phyloP scores from a whole-genome alignment of 2,113 vertebrate species.

The Peromyscus californicus region DNA sequence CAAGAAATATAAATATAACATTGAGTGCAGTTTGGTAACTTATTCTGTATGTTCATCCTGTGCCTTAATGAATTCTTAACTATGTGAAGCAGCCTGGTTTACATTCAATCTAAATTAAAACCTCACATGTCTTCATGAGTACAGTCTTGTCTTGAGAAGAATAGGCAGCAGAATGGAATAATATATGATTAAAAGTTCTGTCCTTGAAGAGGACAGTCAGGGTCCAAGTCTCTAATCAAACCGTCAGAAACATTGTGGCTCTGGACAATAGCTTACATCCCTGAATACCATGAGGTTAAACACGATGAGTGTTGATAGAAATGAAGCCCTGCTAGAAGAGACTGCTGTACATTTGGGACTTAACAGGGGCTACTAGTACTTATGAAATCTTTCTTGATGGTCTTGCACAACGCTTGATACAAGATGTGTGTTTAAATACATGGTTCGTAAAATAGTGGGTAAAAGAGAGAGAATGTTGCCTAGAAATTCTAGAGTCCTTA shows the following conservation, averaged over 20 bases:
- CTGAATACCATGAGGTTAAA: not conserved
- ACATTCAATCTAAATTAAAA: slow-evolving; percentile 3
- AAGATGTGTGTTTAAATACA: not conserved
- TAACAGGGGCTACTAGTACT: not conserved
- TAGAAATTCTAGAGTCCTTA: not conserved
- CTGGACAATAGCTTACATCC: not conserved
- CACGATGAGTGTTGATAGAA: not conserved
- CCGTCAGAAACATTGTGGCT: not conserved
- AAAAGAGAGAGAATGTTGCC: not conserved
- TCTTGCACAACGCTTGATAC: not conserved
- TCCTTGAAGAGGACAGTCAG: not conserved
- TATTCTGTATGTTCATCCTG: not conserved
- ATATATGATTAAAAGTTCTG: not conserved
- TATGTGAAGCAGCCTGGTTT: not conserved
- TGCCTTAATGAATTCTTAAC: not conserved
- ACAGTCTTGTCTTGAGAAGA: not conserved
- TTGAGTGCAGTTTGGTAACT: not conserved
- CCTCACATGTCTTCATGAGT: not conserved
- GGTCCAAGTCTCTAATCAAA: not conserved
- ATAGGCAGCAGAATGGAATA: not conserved
- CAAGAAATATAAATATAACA: not conserved
- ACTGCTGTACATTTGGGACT: not conserved
- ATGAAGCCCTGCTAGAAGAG: not conserved
- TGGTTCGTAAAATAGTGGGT: not conserved
- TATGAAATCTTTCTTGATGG: not conserved